Conservation (phyloP, 1,140 invertebrate species). For the Anadara kagoshimensis region DNA sequence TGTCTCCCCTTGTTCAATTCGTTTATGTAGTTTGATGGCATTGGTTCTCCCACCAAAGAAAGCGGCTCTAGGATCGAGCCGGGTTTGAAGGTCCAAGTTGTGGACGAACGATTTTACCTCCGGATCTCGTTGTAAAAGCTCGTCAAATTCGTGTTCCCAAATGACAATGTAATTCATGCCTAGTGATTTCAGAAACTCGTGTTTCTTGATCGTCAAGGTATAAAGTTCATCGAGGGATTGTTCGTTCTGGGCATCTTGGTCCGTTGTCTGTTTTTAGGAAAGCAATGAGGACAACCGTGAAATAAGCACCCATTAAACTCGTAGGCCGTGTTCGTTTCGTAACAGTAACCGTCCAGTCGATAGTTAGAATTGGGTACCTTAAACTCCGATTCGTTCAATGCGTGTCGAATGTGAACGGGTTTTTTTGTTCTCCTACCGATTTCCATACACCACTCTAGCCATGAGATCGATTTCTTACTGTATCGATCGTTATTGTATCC, state of each 20-base stretch:
- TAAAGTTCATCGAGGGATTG: conserved; percentile 35
- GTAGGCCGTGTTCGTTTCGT: conserved; percentile 22
- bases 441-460: conserved; percentile 30
- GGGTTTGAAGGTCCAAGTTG: not conserved
- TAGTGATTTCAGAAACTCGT: conserved; percentile 16
- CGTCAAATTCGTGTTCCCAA: conserved; percentile 33
- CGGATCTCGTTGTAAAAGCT: not conserved
- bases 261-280: conserved; percentile 16
- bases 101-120: not conserved
- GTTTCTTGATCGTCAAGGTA: conserved; percentile 23
- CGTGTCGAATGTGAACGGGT: conserved; percentile 18
- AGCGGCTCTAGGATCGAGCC: not conserved
- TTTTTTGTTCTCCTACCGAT: not conserved
- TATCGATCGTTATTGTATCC: conserved; percentile 20
- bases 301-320: conserved; percentile 50
- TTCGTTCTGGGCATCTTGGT: conserved; percentile 12
- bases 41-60: conserved; percentile 21
- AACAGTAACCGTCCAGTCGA: conserved; percentile 35
- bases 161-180: conserved; percentile 20
- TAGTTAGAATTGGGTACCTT: conserved; percentile 25
- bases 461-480: conserved; percentile 22
- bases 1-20: conserved; percentile 5
- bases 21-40: conserved; percentile 2
- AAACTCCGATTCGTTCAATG: conserved; percentile 30
- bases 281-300: conserved; percentile 37